These are phyloP conservation scores for Campylomormyrus tamandua DNA, from an alignment of 2,113 vertebrate species.

Conservation along the genomic window DNA sequence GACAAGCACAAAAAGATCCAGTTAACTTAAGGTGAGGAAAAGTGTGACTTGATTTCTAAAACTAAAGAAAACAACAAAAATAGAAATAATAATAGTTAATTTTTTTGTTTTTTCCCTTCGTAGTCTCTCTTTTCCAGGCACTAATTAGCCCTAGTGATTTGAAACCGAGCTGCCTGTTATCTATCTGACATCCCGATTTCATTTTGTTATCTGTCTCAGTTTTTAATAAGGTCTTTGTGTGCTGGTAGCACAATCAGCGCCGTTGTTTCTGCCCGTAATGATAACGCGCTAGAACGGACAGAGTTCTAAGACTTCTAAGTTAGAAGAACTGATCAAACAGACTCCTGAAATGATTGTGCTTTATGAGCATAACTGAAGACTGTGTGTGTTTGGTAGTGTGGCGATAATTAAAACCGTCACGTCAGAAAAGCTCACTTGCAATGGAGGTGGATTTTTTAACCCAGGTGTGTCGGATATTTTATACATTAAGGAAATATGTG, in stretches of 20 bases:
- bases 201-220: constrained; percentile 21
- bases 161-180: constrained; percentile 22
- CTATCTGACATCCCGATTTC: constrained; percentile 33
- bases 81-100: background rate
- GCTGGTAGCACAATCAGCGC: background rate
- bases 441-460: constrained; percentile 6
- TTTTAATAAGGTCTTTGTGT: constrained; percentile 47
- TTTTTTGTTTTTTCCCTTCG: background rate
- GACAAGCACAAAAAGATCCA: background rate
- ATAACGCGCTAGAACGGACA: background rate
- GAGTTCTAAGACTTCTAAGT: constrained; percentile 9
- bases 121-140: background rate
- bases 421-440: constrained; percentile 24
- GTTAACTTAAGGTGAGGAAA: constrained; percentile 14
- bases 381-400: background rate
- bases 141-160: constrained; percentile 41
- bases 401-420: background rate
- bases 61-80: constrained; percentile 27
- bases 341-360: background rate
- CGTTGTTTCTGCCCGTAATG: constrained; percentile 10
- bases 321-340: constrained; percentile 7
- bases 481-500: background rate
- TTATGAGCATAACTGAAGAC: background rate
- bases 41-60: background rate
- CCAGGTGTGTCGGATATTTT: background rate